A percentile compares a stretch with the other conserved stretches of the same genome.
These are phyloP conservation scores for Lanistes nyassanus DNA, from an alignment of 1,140 invertebrate genomes.

Conservation along the genomic window DNA sequence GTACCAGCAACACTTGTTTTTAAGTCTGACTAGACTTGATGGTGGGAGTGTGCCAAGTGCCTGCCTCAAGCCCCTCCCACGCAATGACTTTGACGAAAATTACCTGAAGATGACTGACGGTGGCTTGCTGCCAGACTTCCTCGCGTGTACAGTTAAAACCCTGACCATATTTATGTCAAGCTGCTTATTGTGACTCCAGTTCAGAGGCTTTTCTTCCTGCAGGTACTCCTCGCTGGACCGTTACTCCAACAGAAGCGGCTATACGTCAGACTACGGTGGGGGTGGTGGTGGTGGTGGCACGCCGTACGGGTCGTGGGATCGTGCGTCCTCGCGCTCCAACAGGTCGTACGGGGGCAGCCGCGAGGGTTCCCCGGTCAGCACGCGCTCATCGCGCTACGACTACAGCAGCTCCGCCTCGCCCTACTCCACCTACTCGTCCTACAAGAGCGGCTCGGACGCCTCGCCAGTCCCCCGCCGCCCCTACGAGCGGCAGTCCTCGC, in stretches of 20 bases:
- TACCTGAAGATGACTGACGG: too few species aligned
- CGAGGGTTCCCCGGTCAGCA: constrained; percentile 58
- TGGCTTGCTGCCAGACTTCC: too few species aligned
- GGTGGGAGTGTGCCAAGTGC: too few species aligned
- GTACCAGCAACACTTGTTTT: too few species aligned
- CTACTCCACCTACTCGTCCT: constrained; percentile 53
- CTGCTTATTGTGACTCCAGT: too few species aligned
- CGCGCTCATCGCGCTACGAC: constrained; percentile 54
- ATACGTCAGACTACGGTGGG: constrained; percentile 62
- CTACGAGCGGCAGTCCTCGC: constrained; percentile 43
- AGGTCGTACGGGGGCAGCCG: constrained; percentile 55
- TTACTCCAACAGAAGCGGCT: constrained; percentile 54
- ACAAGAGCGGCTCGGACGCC: constrained; percentile 48
- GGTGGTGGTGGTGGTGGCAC: constrained; percentile 42
- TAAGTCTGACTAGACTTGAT: too few species aligned
- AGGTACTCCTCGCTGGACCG: constrained; percentile 52
- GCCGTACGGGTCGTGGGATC: constrained; percentile 56
- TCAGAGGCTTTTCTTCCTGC: not conserved
- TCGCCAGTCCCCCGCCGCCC: constrained; percentile 40
- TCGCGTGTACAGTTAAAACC: too few species aligned
- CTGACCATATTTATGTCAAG: too few species aligned
- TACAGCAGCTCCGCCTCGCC: constrained; percentile 59
- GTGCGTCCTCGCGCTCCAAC: constrained; percentile 50
- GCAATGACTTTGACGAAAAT: too few species aligned
- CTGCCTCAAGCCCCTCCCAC: too few species aligned